Evolutionary conservation across 2,797 vertebrate species (phyloP).

Genomic region (Myotis daubentonii): DNA sequence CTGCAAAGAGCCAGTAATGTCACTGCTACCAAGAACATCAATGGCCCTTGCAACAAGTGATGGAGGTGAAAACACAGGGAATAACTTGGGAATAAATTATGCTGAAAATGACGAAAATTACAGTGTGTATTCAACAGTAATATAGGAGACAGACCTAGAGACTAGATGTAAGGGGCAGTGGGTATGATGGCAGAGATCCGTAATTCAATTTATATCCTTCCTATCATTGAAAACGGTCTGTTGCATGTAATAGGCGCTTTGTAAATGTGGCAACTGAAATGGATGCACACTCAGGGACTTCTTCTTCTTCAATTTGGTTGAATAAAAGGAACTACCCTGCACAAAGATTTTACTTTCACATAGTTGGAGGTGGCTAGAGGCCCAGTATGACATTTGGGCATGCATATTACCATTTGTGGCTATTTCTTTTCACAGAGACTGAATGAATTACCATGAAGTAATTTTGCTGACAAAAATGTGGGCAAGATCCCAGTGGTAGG

Average conservation of each 20-base stretch:
- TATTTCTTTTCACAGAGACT: background rate
- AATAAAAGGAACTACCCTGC: background rate
- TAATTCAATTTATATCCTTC: background rate
- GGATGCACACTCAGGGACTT: background rate
- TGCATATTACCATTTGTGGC: background rate
- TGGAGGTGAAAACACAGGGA: background rate
- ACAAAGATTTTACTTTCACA: background rate
- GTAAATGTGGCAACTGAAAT: background rate
- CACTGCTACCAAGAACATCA: background rate
- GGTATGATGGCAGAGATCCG: background rate
- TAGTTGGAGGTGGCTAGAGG: background rate
- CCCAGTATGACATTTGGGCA: background rate
- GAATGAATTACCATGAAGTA: background rate
- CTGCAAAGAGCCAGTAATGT: background rate
- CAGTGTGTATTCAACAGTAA: background rate
- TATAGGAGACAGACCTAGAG: background rate
- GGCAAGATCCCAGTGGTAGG: background rate
- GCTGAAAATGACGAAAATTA: background rate
- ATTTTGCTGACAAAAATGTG: background rate
- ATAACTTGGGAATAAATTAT: background rate
- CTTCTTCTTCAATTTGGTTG: background rate
- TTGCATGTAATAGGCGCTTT: background rate
- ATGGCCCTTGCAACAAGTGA: background rate
- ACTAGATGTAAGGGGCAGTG: background rate
- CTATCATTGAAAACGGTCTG: background rate